Conservation (phyloP, 2,113 vertebrate genomes). For the Varanus salvator region DNA sequence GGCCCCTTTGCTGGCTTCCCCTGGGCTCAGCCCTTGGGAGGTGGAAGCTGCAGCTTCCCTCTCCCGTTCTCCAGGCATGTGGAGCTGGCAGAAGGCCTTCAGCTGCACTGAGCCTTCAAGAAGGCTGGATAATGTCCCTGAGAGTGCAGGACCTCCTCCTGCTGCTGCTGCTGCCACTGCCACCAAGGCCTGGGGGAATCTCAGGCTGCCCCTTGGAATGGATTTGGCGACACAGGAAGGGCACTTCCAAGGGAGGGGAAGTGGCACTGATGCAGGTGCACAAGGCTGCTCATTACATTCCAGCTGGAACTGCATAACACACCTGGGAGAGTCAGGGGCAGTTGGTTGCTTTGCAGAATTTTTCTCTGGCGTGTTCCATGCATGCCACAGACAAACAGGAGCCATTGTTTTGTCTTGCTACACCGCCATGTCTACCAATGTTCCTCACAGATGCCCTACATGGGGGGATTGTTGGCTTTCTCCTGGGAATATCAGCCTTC, state of each 20-base stretch:
- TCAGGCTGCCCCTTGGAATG: constrained; percentile 10
- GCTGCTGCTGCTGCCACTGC: neutral
- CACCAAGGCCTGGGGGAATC: neutral
- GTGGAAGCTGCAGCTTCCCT: neutral
- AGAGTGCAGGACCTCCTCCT: neutral
- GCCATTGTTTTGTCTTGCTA: neutral
- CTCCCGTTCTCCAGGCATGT: neutral
- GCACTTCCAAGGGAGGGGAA: neutral
- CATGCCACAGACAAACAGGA: neutral
- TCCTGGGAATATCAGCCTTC: neutral
- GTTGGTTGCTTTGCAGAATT: fast-evolving
- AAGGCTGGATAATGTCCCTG: neutral
- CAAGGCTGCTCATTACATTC: neutral
- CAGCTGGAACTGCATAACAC: neutral
- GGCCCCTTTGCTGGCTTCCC: neutral
- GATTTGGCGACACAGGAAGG: neutral
- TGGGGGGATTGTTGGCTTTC: neutral
- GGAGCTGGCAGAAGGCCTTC: constrained; percentile 21
- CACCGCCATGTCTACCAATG: neutral
- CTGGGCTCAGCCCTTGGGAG: constrained; percentile 2
- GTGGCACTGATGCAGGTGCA: neutral
- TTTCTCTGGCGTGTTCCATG: neutral
- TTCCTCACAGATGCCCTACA: neutral
- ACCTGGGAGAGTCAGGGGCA: neutral
- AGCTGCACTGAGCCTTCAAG: constrained; percentile 1